Evolutionary conservation across 2,113 vertebrate species (phyloP).

Genomic region (Lophochroa leadbeateri): DNA sequence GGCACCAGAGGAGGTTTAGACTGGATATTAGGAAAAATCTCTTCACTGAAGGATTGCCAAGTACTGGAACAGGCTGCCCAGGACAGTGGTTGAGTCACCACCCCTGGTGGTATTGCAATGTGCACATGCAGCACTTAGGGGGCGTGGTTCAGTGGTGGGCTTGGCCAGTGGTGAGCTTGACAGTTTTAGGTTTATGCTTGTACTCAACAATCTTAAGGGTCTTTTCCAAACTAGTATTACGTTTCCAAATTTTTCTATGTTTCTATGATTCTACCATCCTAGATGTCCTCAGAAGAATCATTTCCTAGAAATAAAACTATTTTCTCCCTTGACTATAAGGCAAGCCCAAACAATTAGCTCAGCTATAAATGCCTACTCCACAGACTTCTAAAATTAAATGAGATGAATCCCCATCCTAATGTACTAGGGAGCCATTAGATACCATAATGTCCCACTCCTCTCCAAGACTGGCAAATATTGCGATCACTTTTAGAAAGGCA

Average conservation of each 20-base stretch:
- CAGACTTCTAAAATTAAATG: neutral
- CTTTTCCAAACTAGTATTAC: neutral
- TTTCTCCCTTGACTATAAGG: neutral
- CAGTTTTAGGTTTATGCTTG: neutral
- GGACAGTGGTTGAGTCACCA: neutral
- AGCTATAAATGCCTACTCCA: neutral
- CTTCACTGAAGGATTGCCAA: accelerated
- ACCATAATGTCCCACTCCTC: neutral
- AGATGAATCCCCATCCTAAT: neutral
- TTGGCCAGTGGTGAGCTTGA: neutral
- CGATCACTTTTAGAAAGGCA: neutral
- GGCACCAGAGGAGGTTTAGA: neutral
- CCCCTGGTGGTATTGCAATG: neutral
- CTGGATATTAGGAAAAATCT: neutral
- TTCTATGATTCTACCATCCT: neutral
- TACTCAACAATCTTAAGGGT: neutral
- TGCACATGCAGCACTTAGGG: too few relatives aligned
- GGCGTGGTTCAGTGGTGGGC: neutral
- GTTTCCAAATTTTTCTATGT: neutral
- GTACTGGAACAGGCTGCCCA: neutral
- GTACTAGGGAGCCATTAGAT: neutral
- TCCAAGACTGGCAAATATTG: neutral
- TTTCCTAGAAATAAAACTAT: neutral
- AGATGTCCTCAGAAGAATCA: neutral
- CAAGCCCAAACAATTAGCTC: neutral